A percentile compares a stretch with the other conserved stretches of the same genome.
Conservation (phyloP, 2,888 invertebrate genomes). For the Aphrophora alni region DNA sequence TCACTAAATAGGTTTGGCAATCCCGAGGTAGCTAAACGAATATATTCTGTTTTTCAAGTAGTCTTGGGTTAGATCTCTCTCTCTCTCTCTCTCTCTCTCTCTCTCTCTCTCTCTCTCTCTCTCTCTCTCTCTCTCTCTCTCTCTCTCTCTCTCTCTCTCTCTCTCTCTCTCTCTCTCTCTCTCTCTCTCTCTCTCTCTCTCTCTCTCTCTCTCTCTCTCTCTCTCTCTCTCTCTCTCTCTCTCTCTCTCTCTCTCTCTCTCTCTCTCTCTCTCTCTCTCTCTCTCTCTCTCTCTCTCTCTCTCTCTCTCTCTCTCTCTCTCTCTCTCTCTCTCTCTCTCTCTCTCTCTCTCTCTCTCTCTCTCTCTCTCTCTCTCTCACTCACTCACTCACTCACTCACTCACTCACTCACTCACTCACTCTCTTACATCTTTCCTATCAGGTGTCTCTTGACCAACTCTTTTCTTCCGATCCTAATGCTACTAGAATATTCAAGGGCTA, state of each 20-base stretch:
- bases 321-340: conserved; percentile 13
- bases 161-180: conserved; percentile 13
- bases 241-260: conserved; percentile 13
- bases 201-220: conserved; percentile 13
- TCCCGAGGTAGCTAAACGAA: too few relatives aligned
- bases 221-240: conserved; percentile 13
- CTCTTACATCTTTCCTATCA: too few relatives aligned
- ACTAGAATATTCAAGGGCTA: too few relatives aligned
- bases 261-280: conserved; percentile 9
- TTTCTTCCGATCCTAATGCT: too few relatives aligned
- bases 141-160: conserved; percentile 13
- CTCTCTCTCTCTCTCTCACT: conserved; percentile 1
- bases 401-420: too few relatives aligned
- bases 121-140: conserved; percentile 13
- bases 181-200: conserved; percentile 13
- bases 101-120: conserved; percentile 6
- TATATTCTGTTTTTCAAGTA: too few relatives aligned
- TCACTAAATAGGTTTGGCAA: too few relatives aligned
- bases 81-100: too few relatives aligned
- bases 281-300: conserved; percentile 13
- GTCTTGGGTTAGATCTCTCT: too few relatives aligned
- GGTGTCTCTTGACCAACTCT: too few relatives aligned
- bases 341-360: conserved; percentile 13
- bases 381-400: too few relatives aligned
- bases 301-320: conserved; percentile 13